Evolutionary conservation across 2,888 invertebrate genomes (phyloP), one percentile per base, ranked within the genome.

Genomic region (Himalopsyche japonica): DNA sequence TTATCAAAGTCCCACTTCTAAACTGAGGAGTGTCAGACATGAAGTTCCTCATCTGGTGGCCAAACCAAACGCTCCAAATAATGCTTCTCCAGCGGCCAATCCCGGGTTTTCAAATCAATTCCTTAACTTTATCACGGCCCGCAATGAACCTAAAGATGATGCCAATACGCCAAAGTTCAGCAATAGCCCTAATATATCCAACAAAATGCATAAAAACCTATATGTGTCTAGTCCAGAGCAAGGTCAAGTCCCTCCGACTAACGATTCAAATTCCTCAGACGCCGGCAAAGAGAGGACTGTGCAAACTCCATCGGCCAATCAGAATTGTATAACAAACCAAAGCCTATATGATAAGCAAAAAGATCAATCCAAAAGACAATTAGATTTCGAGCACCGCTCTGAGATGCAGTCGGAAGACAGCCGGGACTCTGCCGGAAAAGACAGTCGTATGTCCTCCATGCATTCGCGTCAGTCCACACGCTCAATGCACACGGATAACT

Each of bases 161-260:
- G 92, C 92, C 0, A 92, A 92, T 87, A 93, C 93, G 64, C 92
- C 93, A 85, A 93, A 93, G 88, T 92, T 92, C 88, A 90, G 90
- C 20, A 92, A 91, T 87, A 92, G 92, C 87, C 92, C 92, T 3
- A 92, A 89, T 87, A 92, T 92, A 89, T 92, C 90, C 76, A 92
- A 91, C 88, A 93, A 91, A 88, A 93, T 91, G 92, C 92, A 92
- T 88, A 92, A 92, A 89, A 92, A 92, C 87, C 89, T 92, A 83
- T 93, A 92, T 88, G 92, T 92, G 18, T 92, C 92, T 20, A 92
- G 92, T 88, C 92, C 92, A 32, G 92, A 92, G 87, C 92, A 92
- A 87, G 92, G 91, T 43, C 92, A 93, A 88, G 90, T 92, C 86
- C 92, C 93, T 20, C 92, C 92, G 32, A 91, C 91, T n/a, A 89